phyloP scores from a whole-genome alignment of 2,888 invertebrate genomes.

The Leistus spinibarbis region DNA sequence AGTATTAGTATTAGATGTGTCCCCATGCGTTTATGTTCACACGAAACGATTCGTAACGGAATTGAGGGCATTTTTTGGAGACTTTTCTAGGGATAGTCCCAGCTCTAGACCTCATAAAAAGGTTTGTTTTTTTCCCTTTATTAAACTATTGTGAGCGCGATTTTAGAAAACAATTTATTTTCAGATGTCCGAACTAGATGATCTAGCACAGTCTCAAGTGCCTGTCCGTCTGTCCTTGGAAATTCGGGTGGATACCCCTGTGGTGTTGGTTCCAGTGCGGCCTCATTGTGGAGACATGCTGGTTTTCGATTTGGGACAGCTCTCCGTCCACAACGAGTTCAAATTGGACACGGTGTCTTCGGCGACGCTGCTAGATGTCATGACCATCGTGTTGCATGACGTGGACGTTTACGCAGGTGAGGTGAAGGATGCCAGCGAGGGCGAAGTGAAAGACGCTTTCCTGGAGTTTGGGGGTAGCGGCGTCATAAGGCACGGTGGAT shows the following conservation, averaged over 20 bases:
- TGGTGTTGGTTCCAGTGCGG: constrained; percentile 86
- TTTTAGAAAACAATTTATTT: background rate
- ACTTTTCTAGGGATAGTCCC: constrained; percentile 83
- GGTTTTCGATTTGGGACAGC: constrained; percentile 78
- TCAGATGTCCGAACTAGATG: background rate
- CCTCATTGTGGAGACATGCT: constrained; percentile 78
- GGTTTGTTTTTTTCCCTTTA: too few relatives aligned
- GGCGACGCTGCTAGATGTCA: constrained; percentile 70
- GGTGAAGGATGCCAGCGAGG: constrained; percentile 28
- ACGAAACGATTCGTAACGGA: constrained; percentile 92
- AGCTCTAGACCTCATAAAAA: background rate
- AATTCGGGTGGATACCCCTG: constrained; percentile 76
- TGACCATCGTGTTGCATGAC: constrained; percentile 73
- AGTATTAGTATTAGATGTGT: constrained; percentile 80
- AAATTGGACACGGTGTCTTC: constrained; percentile 46
- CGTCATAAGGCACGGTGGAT: constrained; percentile 63
- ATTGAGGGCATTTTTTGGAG: constrained; percentile 82
- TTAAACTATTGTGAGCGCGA: too few relatives aligned
- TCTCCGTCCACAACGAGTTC: constrained; percentile 80
- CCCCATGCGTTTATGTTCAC: constrained; percentile 91
- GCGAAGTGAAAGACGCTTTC: constrained; percentile 40
- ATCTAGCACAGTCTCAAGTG: background rate
- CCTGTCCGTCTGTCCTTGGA: constrained; percentile 61
- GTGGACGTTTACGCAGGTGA: constrained; percentile 77
- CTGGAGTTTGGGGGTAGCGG: constrained; percentile 59